Evolutionary conservation across 2,888 invertebrate genomes (phyloP).

Genomic region (Cabera pusaria): DNA sequence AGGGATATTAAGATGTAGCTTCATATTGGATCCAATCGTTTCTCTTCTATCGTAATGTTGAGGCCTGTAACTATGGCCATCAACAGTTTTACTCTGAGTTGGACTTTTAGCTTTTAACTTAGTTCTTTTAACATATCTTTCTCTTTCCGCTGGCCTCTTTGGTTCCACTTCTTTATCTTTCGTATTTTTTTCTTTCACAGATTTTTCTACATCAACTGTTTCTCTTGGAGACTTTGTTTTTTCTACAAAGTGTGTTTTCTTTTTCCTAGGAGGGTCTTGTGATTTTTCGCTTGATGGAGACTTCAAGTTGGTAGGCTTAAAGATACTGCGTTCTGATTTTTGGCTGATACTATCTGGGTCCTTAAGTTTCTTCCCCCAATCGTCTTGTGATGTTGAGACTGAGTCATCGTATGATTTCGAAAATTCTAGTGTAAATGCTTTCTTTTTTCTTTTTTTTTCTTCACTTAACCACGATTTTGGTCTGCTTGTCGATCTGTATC

Average conservation of each 20-base stretch:
- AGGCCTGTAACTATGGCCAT: constrained; percentile 60
- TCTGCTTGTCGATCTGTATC: constrained; percentile 68
- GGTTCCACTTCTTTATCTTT: constrained; percentile 67
- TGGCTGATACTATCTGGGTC: constrained; percentile 54
- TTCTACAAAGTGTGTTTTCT: constrained; percentile 76
- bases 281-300: constrained; percentile 69
- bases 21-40: constrained; percentile 72
- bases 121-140: constrained; percentile 74
- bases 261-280: constrained; percentile 59
- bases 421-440: constrained; percentile 90
- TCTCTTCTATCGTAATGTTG: constrained; percentile 80
- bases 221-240: constrained; percentile 76
- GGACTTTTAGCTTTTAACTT: constrained; percentile 78
- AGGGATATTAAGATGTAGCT: constrained; percentile 81
- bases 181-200: constrained; percentile 61
- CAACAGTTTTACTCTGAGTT: constrained; percentile 65
- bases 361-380: constrained; percentile 67
- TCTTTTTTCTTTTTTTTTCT: constrained; percentile 88
- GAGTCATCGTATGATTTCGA: constrained; percentile 83
- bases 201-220: constrained; percentile 63
- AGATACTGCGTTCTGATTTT: constrained; percentile 53
- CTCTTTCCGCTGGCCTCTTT: constrained; percentile 70
- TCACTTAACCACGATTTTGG: constrained; percentile 86
- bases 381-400: constrained; percentile 77
- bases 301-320: constrained; percentile 55